A percentile compares a stretch with the other conserved stretches of the same genome.
Conservation (phyloP, 2,113 vertebrate genomes). For the Gobius niger region DNA sequence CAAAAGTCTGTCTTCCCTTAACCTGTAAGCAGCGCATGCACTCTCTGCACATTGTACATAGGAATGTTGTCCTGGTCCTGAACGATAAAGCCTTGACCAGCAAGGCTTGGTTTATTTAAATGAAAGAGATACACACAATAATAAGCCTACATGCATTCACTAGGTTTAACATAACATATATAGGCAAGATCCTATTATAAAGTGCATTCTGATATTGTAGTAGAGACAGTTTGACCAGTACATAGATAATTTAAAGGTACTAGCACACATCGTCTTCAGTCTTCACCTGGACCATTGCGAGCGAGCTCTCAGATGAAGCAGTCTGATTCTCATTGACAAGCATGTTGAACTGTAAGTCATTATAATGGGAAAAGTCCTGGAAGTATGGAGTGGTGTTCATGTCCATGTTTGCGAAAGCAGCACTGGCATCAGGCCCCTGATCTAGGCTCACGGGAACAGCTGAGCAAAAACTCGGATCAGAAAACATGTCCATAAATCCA, state of each 20-base stretch:
- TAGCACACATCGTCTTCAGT: constrained; percentile 54
- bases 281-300: constrained; percentile 63
- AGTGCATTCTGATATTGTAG: background rate
- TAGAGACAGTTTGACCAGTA: background rate
- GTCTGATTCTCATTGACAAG: constrained; percentile 65
- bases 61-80: constrained; percentile 20
- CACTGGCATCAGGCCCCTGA: constrained; percentile 18
- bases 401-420: constrained; percentile 32
- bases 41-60: constrained; percentile 4
- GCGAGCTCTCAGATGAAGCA: constrained; percentile 23
- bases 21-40: constrained; percentile 22
- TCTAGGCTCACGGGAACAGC: constrained; percentile 14
- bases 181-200: background rate
- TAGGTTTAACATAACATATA: background rate
- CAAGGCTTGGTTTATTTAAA: constrained; percentile 39
- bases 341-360: constrained; percentile 70
- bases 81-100: constrained; percentile 54
- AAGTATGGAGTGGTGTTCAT: constrained; percentile 16
- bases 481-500: background rate
- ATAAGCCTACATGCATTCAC: background rate
- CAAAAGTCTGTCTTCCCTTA: constrained; percentile 10
- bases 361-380: constrained; percentile 64
- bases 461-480: background rate
- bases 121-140: background rate
- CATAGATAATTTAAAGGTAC: background rate